Base-by-base conservation (phyloP, 2,888 invertebrate genomes). In the Timandra comae region DNA sequence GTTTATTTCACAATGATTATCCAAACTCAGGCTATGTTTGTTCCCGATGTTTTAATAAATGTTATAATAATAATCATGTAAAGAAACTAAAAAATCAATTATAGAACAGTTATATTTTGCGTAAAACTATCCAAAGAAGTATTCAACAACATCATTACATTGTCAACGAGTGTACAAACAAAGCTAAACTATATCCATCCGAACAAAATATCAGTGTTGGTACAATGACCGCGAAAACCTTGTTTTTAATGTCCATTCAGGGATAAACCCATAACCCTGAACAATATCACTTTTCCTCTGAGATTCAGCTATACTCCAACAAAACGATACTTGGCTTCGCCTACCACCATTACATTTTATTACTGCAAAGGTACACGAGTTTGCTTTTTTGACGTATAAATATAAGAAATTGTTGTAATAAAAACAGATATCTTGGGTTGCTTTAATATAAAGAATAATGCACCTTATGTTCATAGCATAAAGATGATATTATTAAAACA, bases 321-420 rank as follows among this genome's bases (percentile, higher is more conserved):
- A 63, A 69, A 71, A 68, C 69, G 67, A 63, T 69, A 64, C 62
- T 52, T 52, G 53, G 53, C 50, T 48, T 52, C 54, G 52, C 56
- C 56, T 60, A 53, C 62, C 57, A 58, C 64, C 72, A 74, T 78
- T 74, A 73, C 62, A 48, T 76, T 79, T 79, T 76, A 79, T 75
- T 75, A 72, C 65, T 57, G 47, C 45, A 56, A 67, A 66, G 67
- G 63, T 71, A 79, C 79, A 77, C 56, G 70, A 56, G 53, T 78
- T 75, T 69, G 70, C 75, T 77, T 77, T 76, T 76, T 75, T 72
- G 65, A 60, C 60, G 58, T 61, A 68, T 62, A 71, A 69, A 70
- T 63, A 70, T 64, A 65, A 67, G 59, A 61, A 60, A 67, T 60
- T 56, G 56, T 55, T 27, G 60, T 61, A 63, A 65, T 68, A 69